Conservation (phyloP, 2,888 invertebrate genomes). For the Pyrrhosoma nymphula region DNA sequence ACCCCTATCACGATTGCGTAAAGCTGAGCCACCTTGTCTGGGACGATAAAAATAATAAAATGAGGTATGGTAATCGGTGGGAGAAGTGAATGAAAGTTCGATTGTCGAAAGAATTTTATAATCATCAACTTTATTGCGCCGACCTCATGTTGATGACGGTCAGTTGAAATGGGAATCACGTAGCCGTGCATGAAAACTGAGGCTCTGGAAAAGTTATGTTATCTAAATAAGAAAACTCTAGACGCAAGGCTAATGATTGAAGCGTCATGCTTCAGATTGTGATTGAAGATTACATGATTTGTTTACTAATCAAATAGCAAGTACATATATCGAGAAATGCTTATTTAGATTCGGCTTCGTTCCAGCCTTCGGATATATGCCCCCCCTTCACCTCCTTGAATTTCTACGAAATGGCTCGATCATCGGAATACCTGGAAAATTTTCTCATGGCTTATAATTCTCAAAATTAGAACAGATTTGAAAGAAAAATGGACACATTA, state of each 20-base stretch:
- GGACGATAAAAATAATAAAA: conserved; percentile 1
- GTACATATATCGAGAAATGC: no score
- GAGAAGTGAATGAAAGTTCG: background rate
- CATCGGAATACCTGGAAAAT: background rate
- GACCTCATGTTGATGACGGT: no score
- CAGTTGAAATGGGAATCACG: no score
- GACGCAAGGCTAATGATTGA: no score
- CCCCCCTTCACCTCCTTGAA: background rate
- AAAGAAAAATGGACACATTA: background rate
- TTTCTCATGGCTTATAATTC: background rate
- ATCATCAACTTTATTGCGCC: background rate
- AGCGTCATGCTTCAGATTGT: no score
- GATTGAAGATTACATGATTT: no score
- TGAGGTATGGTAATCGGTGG: background rate
- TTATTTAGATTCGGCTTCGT: no score
- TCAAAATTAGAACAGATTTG: background rate
- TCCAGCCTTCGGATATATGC: no score
- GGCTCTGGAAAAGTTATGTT: no score
- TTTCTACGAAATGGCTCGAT: background rate
- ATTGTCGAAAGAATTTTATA: background rate
- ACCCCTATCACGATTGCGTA: background rate
- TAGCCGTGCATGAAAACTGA: no score
- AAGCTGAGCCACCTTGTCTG: conserved; percentile 13
- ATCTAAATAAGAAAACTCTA: no score
- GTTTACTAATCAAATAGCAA: no score